Percentiles rank a stretch among this genome's conserved stretches.
These are phyloP conservation scores for Cotesia vestalis DNA, from an alignment of 1,140 invertebrate genomes.

Conservation along the genomic window DNA sequence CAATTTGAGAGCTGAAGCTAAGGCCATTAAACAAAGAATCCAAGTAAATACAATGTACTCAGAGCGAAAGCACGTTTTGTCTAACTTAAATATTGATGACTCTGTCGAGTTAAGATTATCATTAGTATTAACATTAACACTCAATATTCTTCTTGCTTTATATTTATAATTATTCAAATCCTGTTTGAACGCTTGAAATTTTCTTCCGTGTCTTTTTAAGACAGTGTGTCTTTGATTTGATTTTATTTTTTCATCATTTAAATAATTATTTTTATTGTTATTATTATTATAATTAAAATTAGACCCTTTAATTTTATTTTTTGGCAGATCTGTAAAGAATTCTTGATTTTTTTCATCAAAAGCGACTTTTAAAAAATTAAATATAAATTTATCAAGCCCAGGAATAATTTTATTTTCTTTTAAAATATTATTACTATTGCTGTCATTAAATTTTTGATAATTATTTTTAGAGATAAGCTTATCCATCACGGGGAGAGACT, in stretches of 20 bases:
- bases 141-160: constrained; percentile 46
- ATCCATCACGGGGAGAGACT: constrained; percentile 14
- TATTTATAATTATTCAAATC: constrained; percentile 27
- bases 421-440: neutral
- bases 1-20: constrained; percentile 91
- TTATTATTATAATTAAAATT: neutral
- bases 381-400: constrained; percentile 49
- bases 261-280: too few relatives aligned
- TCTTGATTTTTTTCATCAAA: constrained; percentile 40
- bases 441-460: neutral
- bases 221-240: constrained; percentile 35
- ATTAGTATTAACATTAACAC: constrained; percentile 30
- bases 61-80: constrained; percentile 70
- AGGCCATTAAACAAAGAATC: constrained; percentile 89
- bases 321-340: constrained; percentile 25
- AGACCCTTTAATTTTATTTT: constrained; percentile 37
- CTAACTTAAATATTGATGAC: neutral
- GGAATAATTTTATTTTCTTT: neutral
- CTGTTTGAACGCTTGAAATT: constrained; percentile 29
- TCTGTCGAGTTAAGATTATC: constrained; percentile 2
- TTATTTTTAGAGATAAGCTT: constrained; percentile 1
- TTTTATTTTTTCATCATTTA: too few relatives aligned
- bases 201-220: constrained; percentile 46
- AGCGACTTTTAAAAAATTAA: constrained; percentile 55
- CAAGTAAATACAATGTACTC: constrained; percentile 94